Evolutionary conservation across 2,888 invertebrate genomes (phyloP), one percentile per base, ranked within the genome.

Genomic region (Cheilosia variabilis): DNA sequence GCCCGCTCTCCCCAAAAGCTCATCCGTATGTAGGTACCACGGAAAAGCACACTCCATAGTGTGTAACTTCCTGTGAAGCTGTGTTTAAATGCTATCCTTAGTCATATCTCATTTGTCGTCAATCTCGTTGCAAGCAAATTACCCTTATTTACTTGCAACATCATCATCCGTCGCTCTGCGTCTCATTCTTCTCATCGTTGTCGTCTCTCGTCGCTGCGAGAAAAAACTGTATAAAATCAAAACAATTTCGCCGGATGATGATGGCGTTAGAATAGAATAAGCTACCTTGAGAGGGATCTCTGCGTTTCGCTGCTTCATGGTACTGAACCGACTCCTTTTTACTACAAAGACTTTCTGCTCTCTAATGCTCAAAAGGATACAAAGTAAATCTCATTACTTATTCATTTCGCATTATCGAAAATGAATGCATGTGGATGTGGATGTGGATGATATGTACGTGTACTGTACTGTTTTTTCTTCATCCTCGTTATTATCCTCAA

Each of bases 381-480:
- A 81, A 81, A 77, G 86, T 81, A 86, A 86, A 86, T 86, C 76
- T 86, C 80, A 86, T 86, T 86, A 86, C 72, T 86, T 86, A 86
- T 86, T 86, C 81, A 86, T 86, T 86, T 86, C 86, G 76, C 63
- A 72, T 86, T 86, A 86, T 86, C 86, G 86, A 86, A 81, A 86
- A 81, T 81, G 80, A 86, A 76, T 86, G 86, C 86, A 86, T 77
- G 80, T 65, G 68, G 31, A 65, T 52, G 78, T 27, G 31, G n/a
- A n/a, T n/a, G n/a, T n/a, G n/a, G 31, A 31, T 31, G 47, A 68
- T 57, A 72, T 72, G 86, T 62, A 66, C 13, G 37, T 50, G 24
- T 45, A 10, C 34, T 5, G 45, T 47, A 17, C 7, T 63, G 24
- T 60, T 69, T 9, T 41, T 62, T 17, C 10, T 52, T 50, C 15